phyloP scores from a whole-genome alignment of 2,888 invertebrate species.

The Escarpia spicata region DNA sequence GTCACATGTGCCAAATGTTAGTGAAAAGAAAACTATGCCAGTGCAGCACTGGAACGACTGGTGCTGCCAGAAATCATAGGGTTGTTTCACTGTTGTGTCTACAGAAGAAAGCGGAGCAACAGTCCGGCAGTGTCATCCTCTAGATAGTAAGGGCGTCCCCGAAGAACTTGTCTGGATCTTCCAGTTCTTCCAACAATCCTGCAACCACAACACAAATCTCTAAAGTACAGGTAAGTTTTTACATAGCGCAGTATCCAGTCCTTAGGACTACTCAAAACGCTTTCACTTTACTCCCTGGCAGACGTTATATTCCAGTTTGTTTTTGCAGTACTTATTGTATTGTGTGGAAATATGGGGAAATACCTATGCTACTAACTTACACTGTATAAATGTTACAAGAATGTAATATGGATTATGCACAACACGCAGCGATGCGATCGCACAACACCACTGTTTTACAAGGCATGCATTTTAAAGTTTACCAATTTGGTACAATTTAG shows the following conservation, averaged over 20 bases:
- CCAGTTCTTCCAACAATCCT: slow-evolving; percentile 71
- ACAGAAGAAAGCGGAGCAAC: too few species aligned
- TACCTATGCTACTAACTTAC: too few species aligned
- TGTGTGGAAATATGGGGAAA: too few species aligned
- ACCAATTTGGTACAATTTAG: too few species aligned
- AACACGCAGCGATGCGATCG: too few species aligned
- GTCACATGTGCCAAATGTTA: background rate
- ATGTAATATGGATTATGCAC: too few species aligned
- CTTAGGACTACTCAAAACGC: background rate
- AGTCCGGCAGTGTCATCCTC: background rate
- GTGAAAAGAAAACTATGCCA: background rate
- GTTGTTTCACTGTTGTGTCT: background rate
- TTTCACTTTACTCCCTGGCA: background rate
- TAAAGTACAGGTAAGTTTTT: background rate
- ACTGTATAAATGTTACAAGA: too few species aligned
- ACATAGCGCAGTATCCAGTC: background rate
- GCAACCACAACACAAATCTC: slow-evolving; percentile 8
- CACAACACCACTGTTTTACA: too few species aligned
- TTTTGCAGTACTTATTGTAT: too few species aligned
- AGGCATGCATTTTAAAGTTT: too few species aligned
- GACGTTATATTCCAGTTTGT: too few species aligned
- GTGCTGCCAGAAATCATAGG: background rate
- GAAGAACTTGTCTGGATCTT: slow-evolving; percentile 74
- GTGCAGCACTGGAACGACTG: background rate
- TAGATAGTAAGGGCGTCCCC: slow-evolving; percentile 66